Evolutionary conservation across 1,140 invertebrate species (phyloP).

Genomic region (Rhynchophorus ferrugineus): DNA sequence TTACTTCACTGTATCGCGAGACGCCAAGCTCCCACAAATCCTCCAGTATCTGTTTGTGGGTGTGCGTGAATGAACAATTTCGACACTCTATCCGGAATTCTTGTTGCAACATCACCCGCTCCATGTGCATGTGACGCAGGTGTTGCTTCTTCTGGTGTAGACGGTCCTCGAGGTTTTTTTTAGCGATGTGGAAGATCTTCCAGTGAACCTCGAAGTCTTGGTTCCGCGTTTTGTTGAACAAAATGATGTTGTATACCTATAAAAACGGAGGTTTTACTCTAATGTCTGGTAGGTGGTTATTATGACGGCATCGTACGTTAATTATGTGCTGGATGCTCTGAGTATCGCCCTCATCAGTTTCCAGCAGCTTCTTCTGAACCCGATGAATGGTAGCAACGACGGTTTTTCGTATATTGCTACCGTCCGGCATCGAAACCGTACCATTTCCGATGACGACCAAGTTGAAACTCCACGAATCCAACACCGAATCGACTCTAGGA

Average conservation of each 20-base stretch:
- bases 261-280: conserved; percentile 7
- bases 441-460: conserved; percentile 40
- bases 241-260: conserved; percentile 54
- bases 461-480: conserved; percentile 40
- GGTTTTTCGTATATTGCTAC: conserved; percentile 51
- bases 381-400: conserved; percentile 47
- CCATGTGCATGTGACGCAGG: conserved; percentile 56
- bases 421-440: conserved; percentile 52
- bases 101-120: conserved; percentile 59
- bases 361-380: conserved; percentile 53
- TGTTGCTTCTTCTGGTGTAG: conserved; percentile 53
- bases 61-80: conserved; percentile 44
- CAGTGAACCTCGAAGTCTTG: conserved; percentile 48
- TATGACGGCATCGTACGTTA: conserved; percentile 23
- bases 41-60: conserved; percentile 53
- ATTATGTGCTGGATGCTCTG: conserved; percentile 60
- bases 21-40: conserved; percentile 58
- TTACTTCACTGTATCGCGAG: conserved; percentile 62
- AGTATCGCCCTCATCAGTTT: conserved; percentile 63
- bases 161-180: conserved; percentile 55
- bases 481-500: conserved; percentile 32
- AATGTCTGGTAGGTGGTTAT: neutral
- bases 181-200: conserved; percentile 53
- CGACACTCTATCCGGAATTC: conserved; percentile 48
- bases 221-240: conserved; percentile 49